A percentile compares a stretch with the other conserved stretches of the same genome.
These are phyloP conservation scores for Rhopalosiphum padi DNA, from an alignment of 1,140 invertebrate species.

Conservation along the genomic window DNA sequence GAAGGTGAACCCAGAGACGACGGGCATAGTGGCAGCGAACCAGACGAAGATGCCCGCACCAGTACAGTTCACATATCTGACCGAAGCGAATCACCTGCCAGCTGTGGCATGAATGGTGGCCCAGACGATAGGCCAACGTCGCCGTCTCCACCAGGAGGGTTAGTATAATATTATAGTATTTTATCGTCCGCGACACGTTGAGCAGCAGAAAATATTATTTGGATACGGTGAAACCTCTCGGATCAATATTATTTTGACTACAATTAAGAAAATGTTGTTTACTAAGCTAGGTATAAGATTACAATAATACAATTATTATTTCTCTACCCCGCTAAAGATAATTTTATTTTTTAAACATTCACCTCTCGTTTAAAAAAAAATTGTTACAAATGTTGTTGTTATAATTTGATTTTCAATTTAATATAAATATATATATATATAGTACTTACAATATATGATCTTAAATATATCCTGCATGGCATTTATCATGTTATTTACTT, in stretches of 20 bases:
- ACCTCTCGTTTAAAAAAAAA: background rate
- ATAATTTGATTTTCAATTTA: background rate
- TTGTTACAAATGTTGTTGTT: background rate
- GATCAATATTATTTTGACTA: background rate
- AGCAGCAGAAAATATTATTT: background rate
- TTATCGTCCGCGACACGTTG: background rate
- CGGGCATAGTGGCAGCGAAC: constrained; percentile 40
- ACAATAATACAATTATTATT: background rate
- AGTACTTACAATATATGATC: background rate
- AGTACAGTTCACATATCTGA: constrained; percentile 53
- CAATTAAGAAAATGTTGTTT: background rate
- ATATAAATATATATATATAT: background rate
- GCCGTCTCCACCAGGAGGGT: constrained; percentile 36
- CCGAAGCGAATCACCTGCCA: constrained; percentile 47
- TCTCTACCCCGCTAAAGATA: background rate
- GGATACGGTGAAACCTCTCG: background rate
- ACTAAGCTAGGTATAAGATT: background rate
- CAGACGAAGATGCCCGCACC: constrained; percentile 47
- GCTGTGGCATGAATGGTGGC: constrained; percentile 48
- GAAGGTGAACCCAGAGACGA: constrained; percentile 49
- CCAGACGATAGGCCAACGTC: constrained; percentile 41
- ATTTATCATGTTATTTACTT: background rate
- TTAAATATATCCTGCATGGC: background rate
- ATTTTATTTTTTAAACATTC: background rate
- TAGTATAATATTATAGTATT: constrained; percentile 13